Base-by-base conservation (phyloP, 2,113 vertebrate genomes). In the Hippocampus guttulatus region DNA sequence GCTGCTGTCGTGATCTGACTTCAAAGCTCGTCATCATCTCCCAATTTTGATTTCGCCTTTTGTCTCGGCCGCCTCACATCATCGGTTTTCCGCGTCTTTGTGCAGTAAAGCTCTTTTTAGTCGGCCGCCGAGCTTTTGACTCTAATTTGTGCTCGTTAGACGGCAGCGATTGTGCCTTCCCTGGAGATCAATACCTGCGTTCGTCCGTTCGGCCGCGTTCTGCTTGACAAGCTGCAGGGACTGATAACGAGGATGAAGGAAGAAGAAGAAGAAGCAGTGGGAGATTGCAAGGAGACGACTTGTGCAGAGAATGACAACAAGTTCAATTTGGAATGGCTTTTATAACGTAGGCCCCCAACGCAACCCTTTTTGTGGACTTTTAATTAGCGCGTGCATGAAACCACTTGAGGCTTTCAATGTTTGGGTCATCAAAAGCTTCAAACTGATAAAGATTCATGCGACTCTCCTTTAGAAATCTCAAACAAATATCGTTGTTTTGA, bases 151-250 rank as follows among this genome's bases (percentile, higher is more conserved):
- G 84, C 85, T 86, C 43, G 75, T 85, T 84, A 79, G 81, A 84
- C 83, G 82, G 84, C 82, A 78, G 77, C 83, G 67, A 74, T 78
- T 55, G 83, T 16, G 54, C 74, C 76, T 67, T 62, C 79, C 67
- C 74, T 49, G 20, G 71, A 85, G 82, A 91, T 92, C 91, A 91
- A 92, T 91, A 90, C 82, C 74, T 63, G 74, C 10, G 67, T 84
- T 85, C 75, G 68, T 83, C 81, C 63, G 43, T 84, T 86, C 75
- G 68, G 81, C 81, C 61, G 55, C 58, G 1, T 61, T 61, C 58
- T 38, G 58, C 58, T 61, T 11, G 58, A 61, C 27, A 33, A 33
- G 58, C 58, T 61, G 83, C 78, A 85, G 80, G 85, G 85, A 83
- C 82, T 85, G 89, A 91, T 91, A 88, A 75, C 68, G 25, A 33